Conservation (phyloP, 1,140 invertebrate genomes). For the Drosophila ambigua region DNA sequence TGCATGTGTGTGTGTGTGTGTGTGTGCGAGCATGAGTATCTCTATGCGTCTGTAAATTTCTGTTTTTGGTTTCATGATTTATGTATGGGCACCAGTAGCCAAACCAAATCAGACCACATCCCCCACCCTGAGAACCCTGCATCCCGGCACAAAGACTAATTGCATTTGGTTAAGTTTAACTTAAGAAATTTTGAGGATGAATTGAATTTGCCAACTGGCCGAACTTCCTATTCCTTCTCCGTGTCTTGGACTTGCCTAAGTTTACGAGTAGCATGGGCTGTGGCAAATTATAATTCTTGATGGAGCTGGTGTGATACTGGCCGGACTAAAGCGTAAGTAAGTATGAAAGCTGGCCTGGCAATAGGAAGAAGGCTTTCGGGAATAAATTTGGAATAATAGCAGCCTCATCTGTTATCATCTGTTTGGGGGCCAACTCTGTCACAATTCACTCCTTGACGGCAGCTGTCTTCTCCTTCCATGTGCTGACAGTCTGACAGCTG, state of each 20-base stretch:
- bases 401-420: no score
- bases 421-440: no score
- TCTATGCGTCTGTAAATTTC: conserved; percentile 60
- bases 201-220: conserved; percentile 23
- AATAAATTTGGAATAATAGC: no score
- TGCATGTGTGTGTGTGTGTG: conserved; percentile 9
- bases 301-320: background rate
- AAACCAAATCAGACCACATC: conserved; percentile 26
- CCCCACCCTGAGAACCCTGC: background rate
- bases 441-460: no score
- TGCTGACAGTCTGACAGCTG: no score
- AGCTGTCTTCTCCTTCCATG: no score
- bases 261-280: conserved; percentile 10
- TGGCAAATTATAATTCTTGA: background rate
- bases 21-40: conserved; percentile 20
- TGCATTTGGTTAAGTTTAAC: conserved; percentile 58
- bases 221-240: background rate
- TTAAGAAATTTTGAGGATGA: conserved; percentile 36
- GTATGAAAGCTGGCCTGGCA: no score
- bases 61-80: conserved; percentile 73
- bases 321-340: no score
- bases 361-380: no score
- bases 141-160: conserved; percentile 44
- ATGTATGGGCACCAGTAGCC: conserved; percentile 59
- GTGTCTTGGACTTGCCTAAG: background rate